phyloP scores from a whole-genome alignment of 1,140 invertebrate species.

The Trachymyrmex cornetzi region DNA sequence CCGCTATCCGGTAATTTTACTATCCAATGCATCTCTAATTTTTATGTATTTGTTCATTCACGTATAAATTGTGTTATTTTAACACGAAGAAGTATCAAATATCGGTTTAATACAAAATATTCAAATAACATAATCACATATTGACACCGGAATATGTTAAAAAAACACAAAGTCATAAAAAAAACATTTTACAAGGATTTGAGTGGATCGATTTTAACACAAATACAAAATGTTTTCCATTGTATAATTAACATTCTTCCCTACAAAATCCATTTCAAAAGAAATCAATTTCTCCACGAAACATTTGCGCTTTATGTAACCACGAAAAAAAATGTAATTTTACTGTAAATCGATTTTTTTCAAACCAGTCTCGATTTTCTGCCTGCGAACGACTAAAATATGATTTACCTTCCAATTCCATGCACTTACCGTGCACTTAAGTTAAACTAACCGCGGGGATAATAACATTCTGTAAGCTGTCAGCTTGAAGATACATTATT shows the following conservation, averaged over 20 bases:
- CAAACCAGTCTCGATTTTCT: not conserved
- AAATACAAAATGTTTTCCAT: too few species aligned
- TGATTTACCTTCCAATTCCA: conserved; percentile 53
- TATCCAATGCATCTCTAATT: too few species aligned
- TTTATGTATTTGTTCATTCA: too few species aligned
- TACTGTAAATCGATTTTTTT: not conserved
- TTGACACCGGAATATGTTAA: too few species aligned
- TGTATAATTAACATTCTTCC: not conserved
- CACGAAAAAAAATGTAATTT: conserved; percentile 17
- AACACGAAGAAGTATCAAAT: too few species aligned
- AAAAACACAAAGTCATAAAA: too few species aligned
- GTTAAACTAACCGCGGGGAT: conserved; percentile 44
- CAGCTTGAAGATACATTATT: conserved; percentile 29
- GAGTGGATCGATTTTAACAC: too few species aligned
- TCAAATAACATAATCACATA: too few species aligned
- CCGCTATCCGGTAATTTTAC: too few species aligned
- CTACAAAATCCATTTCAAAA: not conserved
- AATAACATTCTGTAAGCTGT: conserved; percentile 59
- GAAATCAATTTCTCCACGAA: not conserved
- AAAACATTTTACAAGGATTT: too few species aligned
- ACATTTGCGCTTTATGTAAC: not conserved
- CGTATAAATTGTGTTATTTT: too few species aligned
- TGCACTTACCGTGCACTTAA: conserved; percentile 55
- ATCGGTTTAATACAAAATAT: too few species aligned
- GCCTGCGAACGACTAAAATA: conserved; percentile 55